phyloP scores from a whole-genome alignment of 2,113 vertebrate species.

The Danionella cerebrum region DNA sequence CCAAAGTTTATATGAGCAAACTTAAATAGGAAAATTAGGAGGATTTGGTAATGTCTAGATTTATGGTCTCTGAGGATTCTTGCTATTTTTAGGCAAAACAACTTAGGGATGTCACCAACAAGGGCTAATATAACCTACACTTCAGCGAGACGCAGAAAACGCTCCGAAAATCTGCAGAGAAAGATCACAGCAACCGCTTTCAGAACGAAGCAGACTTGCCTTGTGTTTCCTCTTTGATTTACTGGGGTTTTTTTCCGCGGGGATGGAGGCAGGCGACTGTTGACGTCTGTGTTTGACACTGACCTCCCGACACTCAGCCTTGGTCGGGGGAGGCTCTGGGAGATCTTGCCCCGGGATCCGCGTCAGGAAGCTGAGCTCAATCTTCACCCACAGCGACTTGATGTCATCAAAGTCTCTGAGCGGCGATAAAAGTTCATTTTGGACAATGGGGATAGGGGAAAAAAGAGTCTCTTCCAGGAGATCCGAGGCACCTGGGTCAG shows the following conservation, averaged over 20 bases:
- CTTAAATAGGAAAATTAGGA: no score
- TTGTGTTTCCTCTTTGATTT: conserved; percentile 95
- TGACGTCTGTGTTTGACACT: conserved; percentile 55
- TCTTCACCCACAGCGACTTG: conserved; percentile 83
- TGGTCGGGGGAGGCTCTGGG: conserved; percentile 41
- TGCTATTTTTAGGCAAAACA: no score
- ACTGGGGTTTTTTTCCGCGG: conserved; percentile 70
- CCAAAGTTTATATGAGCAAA: no score
- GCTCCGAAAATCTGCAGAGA: no score
- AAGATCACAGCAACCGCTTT: background rate
- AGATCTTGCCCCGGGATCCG: conserved; percentile 66
- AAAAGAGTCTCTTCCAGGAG: conserved; percentile 69
- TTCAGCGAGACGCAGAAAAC: no score
- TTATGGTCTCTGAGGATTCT: no score
- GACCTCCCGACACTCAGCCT: conserved; percentile 44
- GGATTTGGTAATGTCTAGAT: no score
- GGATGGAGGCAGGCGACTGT: conserved; percentile 60
- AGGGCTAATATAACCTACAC: no score
- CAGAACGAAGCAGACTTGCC: conserved; percentile 69
- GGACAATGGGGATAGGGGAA: conserved; percentile 66
- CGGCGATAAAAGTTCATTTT: conserved; percentile 76
- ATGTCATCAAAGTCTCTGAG: conserved; percentile 75
- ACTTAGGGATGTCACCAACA: no score
- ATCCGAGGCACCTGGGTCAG: conserved; percentile 69
- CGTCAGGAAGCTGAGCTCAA: conserved; percentile 71